These are phyloP conservation scores for Sigmodon hispidus DNA, from an alignment of 2,113 vertebrate species.

Conservation along the genomic window DNA sequence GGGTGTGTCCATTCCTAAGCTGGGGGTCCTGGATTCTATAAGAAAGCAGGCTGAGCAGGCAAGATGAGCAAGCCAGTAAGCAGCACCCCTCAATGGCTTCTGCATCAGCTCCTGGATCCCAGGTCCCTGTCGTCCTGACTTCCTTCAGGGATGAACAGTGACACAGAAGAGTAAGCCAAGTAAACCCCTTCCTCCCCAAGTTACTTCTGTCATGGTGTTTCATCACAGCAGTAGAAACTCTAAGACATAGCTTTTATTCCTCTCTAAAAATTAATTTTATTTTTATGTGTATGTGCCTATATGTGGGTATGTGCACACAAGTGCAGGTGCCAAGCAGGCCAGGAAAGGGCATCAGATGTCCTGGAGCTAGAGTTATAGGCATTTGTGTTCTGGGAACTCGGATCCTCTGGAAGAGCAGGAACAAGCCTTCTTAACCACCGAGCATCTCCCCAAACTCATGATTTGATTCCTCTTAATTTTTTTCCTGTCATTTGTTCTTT, in stretches of 20 bases:
- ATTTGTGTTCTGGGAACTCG: background rate
- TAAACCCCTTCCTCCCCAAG: background rate
- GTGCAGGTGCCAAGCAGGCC: background rate
- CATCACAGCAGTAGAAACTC: background rate
- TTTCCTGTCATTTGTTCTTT: background rate
- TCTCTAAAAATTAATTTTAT: background rate
- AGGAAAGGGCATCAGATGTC: background rate
- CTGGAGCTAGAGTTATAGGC: background rate
- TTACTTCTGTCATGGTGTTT: background rate
- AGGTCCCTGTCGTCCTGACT: background rate
- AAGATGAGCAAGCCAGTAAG: background rate
- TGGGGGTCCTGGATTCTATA: background rate
- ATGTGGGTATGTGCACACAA: background rate
- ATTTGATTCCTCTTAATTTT: background rate
- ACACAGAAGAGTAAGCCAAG: background rate
- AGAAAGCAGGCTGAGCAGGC: background rate
- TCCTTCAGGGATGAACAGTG: background rate
- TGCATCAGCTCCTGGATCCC: background rate
- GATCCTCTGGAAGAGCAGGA: background rate
- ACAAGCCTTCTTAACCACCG: background rate
- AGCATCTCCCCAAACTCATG: background rate
- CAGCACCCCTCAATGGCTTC: background rate
- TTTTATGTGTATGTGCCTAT: background rate
- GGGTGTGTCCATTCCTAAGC: background rate
- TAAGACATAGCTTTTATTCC: background rate